Conservation (phyloP, 2,888 invertebrate species). For the Hypercompe scribonia region DNA sequence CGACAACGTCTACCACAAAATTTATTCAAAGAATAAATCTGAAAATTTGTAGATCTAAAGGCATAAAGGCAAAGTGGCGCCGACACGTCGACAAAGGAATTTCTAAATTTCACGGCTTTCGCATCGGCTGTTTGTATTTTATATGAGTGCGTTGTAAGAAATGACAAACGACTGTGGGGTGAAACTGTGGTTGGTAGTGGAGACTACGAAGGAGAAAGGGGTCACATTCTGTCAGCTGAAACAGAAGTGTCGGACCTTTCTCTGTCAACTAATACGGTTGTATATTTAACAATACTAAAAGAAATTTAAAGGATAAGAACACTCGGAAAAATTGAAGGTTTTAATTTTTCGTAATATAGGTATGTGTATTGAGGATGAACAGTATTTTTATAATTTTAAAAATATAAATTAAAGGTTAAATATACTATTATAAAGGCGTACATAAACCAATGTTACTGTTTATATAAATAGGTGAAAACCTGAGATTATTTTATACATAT, state of each 20-base stretch:
- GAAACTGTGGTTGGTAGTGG: conserved; percentile 49
- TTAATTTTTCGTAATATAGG: neutral
- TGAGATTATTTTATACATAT: too few species aligned
- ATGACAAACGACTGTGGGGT: conserved; percentile 81
- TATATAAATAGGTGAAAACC: too few species aligned
- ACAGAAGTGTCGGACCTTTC: conserved; percentile 40
- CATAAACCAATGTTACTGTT: too few species aligned
- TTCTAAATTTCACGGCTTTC: conserved; percentile 86
- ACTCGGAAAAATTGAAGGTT: neutral
- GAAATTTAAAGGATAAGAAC: neutral
- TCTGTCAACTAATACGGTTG: neutral
- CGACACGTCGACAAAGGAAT: conserved; percentile 85
- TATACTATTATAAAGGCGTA: neutral
- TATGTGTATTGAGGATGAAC: too few species aligned
- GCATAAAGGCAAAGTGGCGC: conserved; percentile 83
- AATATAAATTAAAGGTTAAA: neutral
- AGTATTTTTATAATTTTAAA: too few species aligned
- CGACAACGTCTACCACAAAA: conserved; percentile 84
- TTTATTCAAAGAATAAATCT: conserved; percentile 87
- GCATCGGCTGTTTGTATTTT: conserved; percentile 84
- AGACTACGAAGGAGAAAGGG: conserved; percentile 42
- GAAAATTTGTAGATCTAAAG: conserved; percentile 86
- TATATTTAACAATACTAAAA: neutral
- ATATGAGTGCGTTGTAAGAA: conserved; percentile 80
- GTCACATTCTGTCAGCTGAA: conserved; percentile 30